Percentiles rank a stretch among this genome's conserved stretches.
phyloP scores from a whole-genome alignment of 2,113 vertebrate genomes.

The Myotis lucifugus region DNA sequence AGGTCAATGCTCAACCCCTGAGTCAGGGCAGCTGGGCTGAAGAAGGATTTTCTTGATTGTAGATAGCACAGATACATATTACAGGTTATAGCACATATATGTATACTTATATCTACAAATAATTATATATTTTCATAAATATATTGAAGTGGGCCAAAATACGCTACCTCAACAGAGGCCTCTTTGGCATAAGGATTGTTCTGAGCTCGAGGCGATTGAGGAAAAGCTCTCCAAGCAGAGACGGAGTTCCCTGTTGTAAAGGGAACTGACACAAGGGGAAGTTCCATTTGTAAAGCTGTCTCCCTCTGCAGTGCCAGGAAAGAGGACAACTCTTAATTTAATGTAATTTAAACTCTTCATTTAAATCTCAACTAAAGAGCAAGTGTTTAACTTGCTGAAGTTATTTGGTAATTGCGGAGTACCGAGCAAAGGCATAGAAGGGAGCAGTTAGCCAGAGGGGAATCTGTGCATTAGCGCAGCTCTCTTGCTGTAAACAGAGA shows the following conservation, averaged over 20 bases:
- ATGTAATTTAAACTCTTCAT: not conserved
- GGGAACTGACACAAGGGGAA: not conserved
- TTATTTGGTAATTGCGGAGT: slow-evolving; percentile 15
- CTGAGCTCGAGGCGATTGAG: not conserved
- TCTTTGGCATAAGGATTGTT: not conserved
- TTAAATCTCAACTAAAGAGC: not conserved
- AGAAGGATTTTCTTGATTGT: not conserved
- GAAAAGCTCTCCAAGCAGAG: not conserved
- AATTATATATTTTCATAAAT: not conserved
- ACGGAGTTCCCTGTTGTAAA: not conserved
- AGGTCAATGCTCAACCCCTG: too few species aligned
- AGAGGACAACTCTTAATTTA: not conserved
- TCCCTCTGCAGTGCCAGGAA: not conserved
- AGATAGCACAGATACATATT: not conserved
- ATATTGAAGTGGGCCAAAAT: not conserved
- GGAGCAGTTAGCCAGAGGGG: not conserved
- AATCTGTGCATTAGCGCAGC: not conserved
- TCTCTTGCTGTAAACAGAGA: not conserved
- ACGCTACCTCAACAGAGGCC: not conserved
- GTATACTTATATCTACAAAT: not conserved
- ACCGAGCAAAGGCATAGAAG: not conserved
- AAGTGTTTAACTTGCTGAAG: slow-evolving; percentile 22
- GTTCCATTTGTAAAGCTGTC: not conserved
- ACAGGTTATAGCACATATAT: not conserved
- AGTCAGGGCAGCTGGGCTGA: not conserved